Base-by-base conservation (phyloP, 1,140 invertebrate species). In the Sycobia sp. region DNA sequence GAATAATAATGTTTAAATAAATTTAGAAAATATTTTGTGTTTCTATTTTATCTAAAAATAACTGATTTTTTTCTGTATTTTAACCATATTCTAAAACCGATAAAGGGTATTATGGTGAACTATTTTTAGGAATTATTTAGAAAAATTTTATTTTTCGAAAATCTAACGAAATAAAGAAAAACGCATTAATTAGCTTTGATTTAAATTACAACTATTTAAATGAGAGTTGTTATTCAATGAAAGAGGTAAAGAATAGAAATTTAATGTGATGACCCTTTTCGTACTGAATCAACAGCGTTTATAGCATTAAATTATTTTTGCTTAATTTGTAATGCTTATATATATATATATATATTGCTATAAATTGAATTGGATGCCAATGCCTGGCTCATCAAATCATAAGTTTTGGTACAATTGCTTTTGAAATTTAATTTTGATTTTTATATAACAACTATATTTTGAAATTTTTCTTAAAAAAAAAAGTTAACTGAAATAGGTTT, bases 171-270 rank as follows among this genome's bases (percentile, higher is more conserved):
- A 27, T 59, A 34, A 59, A 61, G 13, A 41, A 67, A 62, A 22
- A 46, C 71, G 67, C 71, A 74, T 29, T n/a, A n/a, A 71, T 68
- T 74, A 74, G 69, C 69, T 73, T 75, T 75, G 74, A 75, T 74
- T 74, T 71, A 70, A 72, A 54, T 62, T 23, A 29, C 59, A 61
- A 68, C 66, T 67, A 68, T 69, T 67, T 69, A 68, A 71, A 49
- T 39, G 67, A 63, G 69, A 71, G 62, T 68, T 62, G 69, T 55
- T 69, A 73, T 68, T 74, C 62, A 64, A 70, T 50, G 62, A 65
- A 60, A 58, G 51, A 39, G 67, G 66, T 62, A 69, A 50, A 66
- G 62, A 50, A 66, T 63, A 59, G 66, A 55, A 67, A 62, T 46
- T 53, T 44, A 46, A 34, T 53, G 36, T 61, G 49, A 44, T 53